Percentiles rank a stretch among this genome's conserved stretches.
Conservation (phyloP, 2,888 invertebrate species). For the Tinea semifulvella region DNA sequence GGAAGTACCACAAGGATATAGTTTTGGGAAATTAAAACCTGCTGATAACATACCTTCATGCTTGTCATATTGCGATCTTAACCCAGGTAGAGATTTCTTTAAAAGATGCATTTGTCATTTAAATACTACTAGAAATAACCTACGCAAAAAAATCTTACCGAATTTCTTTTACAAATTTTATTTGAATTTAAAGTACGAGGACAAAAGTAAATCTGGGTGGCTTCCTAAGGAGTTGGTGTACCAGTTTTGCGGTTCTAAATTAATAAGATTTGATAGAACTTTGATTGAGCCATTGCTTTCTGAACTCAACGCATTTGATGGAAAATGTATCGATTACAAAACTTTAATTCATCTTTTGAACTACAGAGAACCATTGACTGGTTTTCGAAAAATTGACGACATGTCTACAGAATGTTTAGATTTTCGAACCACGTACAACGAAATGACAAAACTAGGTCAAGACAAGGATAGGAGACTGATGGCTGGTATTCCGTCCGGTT, state of each 20-base stretch:
- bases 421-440: slow-evolving; percentile 46
- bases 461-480: slow-evolving; percentile 27
- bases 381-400: slow-evolving; percentile 46
- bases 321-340: slow-evolving; percentile 52
- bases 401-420: slow-evolving; percentile 36
- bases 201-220: slow-evolving; percentile 50
- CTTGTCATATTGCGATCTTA: slow-evolving; percentile 37
- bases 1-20: slow-evolving; percentile 48
- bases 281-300: slow-evolving; percentile 56
- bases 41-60: slow-evolving; percentile 55
- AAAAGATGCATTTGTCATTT: slow-evolving; percentile 51
- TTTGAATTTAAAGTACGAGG: slow-evolving; percentile 37
- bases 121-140: slow-evolving; percentile 42
- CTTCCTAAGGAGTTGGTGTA: slow-evolving; percentile 50
- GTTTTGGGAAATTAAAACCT: slow-evolving; percentile 50
- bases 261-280: slow-evolving; percentile 50
- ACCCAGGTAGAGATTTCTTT: slow-evolving; percentile 41
- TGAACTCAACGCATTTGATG: slow-evolving; percentile 52
- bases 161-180: slow-evolving; percentile 40
- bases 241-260: slow-evolving; percentile 41
- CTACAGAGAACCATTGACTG: slow-evolving; percentile 42
- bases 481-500: slow-evolving; percentile 50
- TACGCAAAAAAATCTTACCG: slow-evolving; percentile 35
- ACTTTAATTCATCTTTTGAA: slow-evolving; percentile 58
- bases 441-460: slow-evolving; percentile 45